Base-by-base conservation (phyloP, 2,888 invertebrate species). In the Cancer borealis region DNA sequence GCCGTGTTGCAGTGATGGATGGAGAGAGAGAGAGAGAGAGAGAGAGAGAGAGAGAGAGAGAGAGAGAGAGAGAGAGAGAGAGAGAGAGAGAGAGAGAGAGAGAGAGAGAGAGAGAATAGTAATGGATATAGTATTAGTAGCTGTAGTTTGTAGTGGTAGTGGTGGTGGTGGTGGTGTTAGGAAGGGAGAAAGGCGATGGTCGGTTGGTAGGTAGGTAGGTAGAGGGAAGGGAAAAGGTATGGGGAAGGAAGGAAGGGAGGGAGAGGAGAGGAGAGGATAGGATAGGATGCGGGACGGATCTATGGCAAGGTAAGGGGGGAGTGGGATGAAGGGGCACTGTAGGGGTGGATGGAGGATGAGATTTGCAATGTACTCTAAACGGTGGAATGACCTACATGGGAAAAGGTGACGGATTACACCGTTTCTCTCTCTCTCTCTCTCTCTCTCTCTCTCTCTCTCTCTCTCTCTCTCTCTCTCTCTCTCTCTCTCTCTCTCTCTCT, bases 31-130 rank as follows among this genome's bases (percentile, higher is more conserved):
- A 73, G 73, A 26, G 21, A 73, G n/a, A 73, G 21, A 6, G 79
- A 79, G 79, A 79, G 79, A 79, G 26, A 79, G 79, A 79, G 79
- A 79, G 79, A 79, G 79, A 79, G 79, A 79, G 79, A 79, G 79
- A 79, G 79, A 79, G 79, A 79, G 79, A 79, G 79, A 30, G 79
- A 30, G 79, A 26, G 79, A 30, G 79, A 30, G 79, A 30, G 79
- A 79, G 79, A 30, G 26, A 79, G 30, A 30, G 79, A 79, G 79
- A 79, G 79, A 79, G 30, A 30, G 30, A 26, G 30, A 12, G 4
- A 26, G 26, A 26, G 26, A 30, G 12, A 6, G 21, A 6, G 66
- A n/a, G n/a, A 21, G 54, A 14, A 12, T 54, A 14, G 54, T 54
- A 54, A 54, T 54, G 14, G 54, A 14, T 8, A 54, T 8, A 12